Evolutionary conservation across 2,888 invertebrate genomes (phyloP).

Genomic region (Drosophila atroscutellata): DNA sequence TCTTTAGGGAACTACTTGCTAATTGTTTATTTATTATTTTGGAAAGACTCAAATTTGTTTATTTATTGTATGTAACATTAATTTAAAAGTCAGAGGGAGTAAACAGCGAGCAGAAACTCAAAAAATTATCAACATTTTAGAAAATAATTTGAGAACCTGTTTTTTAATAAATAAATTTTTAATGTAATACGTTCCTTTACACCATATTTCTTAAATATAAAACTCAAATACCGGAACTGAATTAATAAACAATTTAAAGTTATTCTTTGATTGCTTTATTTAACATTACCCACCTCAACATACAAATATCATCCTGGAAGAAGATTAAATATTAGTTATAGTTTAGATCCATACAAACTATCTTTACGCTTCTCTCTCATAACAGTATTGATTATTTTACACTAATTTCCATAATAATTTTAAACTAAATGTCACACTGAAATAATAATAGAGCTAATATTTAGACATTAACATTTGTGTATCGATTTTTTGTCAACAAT

Average conservation of each 20-base stretch:
- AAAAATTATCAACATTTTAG: too few species aligned
- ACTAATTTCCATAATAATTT: background rate
- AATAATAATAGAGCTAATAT: background rate
- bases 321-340: background rate
- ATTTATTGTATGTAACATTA: background rate
- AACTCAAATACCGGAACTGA: background rate
- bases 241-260: background rate
- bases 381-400: background rate
- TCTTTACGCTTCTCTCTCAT: background rate
- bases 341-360: background rate
- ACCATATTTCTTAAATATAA: background rate
- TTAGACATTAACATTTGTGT: too few species aligned
- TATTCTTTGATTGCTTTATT: background rate
- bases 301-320: background rate
- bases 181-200: background rate
- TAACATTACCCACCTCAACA: background rate
- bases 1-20: conserved; percentile 9
- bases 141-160: too few species aligned
- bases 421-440: background rate
- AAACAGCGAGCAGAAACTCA: background rate
- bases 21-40: conserved; percentile 19
- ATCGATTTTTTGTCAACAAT: too few species aligned
- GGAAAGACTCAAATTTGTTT: background rate
- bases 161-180: too few species aligned
- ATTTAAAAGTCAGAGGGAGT: background rate